A percentile compares a stretch with the other conserved stretches of the same genome.
phyloP scores from a whole-genome alignment of 2,888 invertebrate species.

The Hylaea fasciaria region DNA sequence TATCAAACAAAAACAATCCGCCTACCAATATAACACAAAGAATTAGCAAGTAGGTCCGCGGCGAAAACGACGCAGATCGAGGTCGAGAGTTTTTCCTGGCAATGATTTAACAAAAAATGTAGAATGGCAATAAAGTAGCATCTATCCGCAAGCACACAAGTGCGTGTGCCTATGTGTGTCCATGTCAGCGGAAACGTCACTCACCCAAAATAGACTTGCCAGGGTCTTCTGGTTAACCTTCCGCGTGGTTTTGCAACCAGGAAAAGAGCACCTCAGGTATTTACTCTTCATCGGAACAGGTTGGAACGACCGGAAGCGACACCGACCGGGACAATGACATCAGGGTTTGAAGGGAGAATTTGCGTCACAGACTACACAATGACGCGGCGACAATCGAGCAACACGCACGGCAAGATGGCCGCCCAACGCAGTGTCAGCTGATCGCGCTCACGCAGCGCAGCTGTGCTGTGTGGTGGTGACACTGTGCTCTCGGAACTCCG shows the following conservation, averaged over 20 bases:
- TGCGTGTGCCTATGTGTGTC: slow-evolving; percentile 50
- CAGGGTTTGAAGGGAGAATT: slow-evolving; percentile 68
- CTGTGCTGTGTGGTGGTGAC: slow-evolving; percentile 55
- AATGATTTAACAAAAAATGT: slow-evolving; percentile 46
- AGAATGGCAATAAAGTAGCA: slow-evolving; percentile 47
- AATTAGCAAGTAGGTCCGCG: slow-evolving; percentile 61
- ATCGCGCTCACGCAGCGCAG: slow-evolving; percentile 80
- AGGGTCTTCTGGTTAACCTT: slow-evolving; percentile 72
- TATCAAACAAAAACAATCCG: slow-evolving; percentile 54
- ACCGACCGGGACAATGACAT: slow-evolving; percentile 75
- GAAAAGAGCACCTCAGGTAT: slow-evolving; percentile 50
- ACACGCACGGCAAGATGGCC: slow-evolving; percentile 81
- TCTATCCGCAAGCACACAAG: slow-evolving; percentile 41
- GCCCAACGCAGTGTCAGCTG: slow-evolving; percentile 77
- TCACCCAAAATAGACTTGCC: slow-evolving; percentile 77
- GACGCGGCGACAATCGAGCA: slow-evolving; percentile 73
- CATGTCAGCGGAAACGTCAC: slow-evolving; percentile 67
- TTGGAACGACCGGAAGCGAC: slow-evolving; percentile 52
- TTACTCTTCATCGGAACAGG: slow-evolving; percentile 44
- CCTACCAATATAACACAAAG: slow-evolving; percentile 54
- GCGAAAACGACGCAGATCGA: slow-evolving; percentile 40
- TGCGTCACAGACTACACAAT: slow-evolving; percentile 75
- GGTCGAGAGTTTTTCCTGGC: slow-evolving; percentile 49
- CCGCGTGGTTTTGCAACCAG: slow-evolving; percentile 68
- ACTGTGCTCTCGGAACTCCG: slow-evolving; percentile 46